Evolutionary conservation across 2,888 invertebrate species (phyloP).

Genomic region (Troides aeacus): DNA sequence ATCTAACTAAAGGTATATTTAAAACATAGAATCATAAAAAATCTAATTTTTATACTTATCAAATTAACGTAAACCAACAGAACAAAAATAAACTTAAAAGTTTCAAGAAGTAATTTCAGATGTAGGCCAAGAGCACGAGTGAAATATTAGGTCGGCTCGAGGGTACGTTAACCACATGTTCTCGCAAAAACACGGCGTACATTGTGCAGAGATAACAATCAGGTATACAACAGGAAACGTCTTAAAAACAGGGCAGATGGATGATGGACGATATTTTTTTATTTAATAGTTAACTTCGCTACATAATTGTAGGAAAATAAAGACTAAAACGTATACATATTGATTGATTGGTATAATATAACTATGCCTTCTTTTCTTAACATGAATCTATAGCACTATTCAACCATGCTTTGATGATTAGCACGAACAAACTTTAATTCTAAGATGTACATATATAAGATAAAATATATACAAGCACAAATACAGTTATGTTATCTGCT

Average conservation of each 20-base stretch:
- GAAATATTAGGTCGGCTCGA: not conserved
- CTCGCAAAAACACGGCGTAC: not conserved
- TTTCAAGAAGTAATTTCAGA: slow-evolving; percentile 7
- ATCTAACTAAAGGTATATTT: no score
- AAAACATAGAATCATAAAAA: not conserved
- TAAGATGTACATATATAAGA: not conserved
- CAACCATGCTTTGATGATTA: not conserved
- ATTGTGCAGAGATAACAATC: not conserved
- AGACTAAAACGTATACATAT: not conserved
- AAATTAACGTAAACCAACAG: not conserved
- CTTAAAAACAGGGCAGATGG: not conserved
- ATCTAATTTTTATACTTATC: not conserved
- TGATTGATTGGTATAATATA: not conserved
- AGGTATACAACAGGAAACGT: not conserved
- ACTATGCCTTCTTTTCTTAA: not conserved
- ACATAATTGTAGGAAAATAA: no score
- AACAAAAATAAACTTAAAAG: not conserved
- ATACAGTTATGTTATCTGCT: not conserved
- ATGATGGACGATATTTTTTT: not conserved
- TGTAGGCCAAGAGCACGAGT: slow-evolving; percentile 15
- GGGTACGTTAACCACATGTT: slow-evolving; percentile 13
- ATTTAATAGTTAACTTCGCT: not conserved
- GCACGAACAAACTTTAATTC: not conserved
- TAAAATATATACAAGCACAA: not conserved
- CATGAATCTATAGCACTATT: not conserved